Evolutionary conservation across 2,888 invertebrate genomes (phyloP), one percentile per base, ranked within the genome.

Genomic region (Chydorus sphaericus): DNA sequence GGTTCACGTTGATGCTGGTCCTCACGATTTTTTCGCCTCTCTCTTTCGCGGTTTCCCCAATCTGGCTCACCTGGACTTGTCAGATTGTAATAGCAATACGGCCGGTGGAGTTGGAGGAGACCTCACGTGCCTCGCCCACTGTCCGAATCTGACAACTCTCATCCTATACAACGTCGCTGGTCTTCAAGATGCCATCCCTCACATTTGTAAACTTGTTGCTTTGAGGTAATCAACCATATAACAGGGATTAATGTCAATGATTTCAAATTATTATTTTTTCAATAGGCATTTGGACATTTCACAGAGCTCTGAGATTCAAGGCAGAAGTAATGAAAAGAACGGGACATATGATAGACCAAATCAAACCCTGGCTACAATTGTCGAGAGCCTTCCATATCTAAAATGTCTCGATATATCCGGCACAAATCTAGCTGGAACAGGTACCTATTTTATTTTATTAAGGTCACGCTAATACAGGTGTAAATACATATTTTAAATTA

Each of bases 321-420:
- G 61, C 28, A 83, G 85, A 62, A 79, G 77, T 1, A 76, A 77
- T 64, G 78, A 79, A 58, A 79, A 81, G 48, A 78, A 82, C 61
- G 85, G 86, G 5, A 79, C 77, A 59, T 93, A 83, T 68, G 74
- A 77, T 33, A 78, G 82, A 63, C 86, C 89, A 3, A 86, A 85
- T 70, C 75, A 78, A 60, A 73, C 81, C 30, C 71, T 97, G 38
- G 73, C 79, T 23, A 75, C 76, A 62, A 72, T 97, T 36, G 80
- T 93, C 11, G 75, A 76, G 53, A 80, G 75, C 66, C 74, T 97
- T 63, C 84, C 85, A 0, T 69, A 79, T 53, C 72, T 97, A 58
- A 78, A 79, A 39, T 87, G 87, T 26, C 72, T 97, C 63, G 96
- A 97, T 71, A 91, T 97, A 66, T 92, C 94, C 4, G 93, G 93